Conservation (phyloP, 2,797 vertebrate genomes). For the Chelon auratus region DNA sequence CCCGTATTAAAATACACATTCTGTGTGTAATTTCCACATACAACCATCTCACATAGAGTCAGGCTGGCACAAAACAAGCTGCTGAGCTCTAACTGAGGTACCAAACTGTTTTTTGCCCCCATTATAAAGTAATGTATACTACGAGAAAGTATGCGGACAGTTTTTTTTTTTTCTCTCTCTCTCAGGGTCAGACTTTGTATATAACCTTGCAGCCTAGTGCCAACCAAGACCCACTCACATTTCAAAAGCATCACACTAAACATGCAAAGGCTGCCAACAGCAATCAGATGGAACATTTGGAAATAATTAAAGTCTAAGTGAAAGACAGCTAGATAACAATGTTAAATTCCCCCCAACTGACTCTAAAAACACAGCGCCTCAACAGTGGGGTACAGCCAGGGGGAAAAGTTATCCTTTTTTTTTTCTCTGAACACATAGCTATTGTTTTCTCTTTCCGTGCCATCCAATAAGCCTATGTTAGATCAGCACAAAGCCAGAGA, state of each 20-base stretch:
- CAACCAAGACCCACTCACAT: conserved; percentile 55
- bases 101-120: conserved; percentile 42
- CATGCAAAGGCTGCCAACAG: conserved; percentile 59
- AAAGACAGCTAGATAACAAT: conserved; percentile 71
- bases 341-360: conserved; percentile 56
- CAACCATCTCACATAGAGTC: conserved; percentile 6
- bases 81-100: conserved; percentile 26
- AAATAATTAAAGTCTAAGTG: conserved; percentile 73
- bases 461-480: conserved; percentile 41
- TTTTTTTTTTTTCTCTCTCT: conserved; percentile 1
- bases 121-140: conserved; percentile 37
- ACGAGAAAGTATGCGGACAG: conserved; percentile 21
- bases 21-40: conserved; percentile 20
- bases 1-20: conserved; percentile 16
- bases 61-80: conserved; percentile 6
- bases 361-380: conserved; percentile 60
- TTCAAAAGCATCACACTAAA: conserved; percentile 66
- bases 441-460: conserved; percentile 68
- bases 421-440: conserved; percentile 59
- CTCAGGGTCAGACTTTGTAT: conserved; percentile 42
- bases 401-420: conserved; percentile 12
- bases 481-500: conserved; percentile 55
- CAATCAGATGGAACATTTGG: conserved; percentile 81
- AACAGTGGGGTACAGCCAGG: conserved; percentile 54
- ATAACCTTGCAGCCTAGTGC: conserved; percentile 52